Evolutionary conservation across 2,888 invertebrate genomes (phyloP).

Genomic region (Spodoptera picta): DNA sequence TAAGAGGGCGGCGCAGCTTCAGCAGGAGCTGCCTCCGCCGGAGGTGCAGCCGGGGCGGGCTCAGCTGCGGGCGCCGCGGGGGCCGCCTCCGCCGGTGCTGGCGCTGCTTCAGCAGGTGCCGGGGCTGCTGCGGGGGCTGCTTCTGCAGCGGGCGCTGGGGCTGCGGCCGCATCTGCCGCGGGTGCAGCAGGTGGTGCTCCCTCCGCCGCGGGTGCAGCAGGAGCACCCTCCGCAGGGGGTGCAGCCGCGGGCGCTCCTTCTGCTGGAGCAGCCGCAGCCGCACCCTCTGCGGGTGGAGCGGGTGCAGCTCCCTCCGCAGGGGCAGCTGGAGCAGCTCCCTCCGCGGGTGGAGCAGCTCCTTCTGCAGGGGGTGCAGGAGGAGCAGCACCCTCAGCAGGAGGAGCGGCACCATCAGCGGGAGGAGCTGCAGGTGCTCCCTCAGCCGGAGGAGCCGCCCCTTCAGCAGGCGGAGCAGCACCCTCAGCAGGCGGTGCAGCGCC

Average conservation of each 20-base stretch:
- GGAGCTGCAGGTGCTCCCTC: slow-evolving; percentile 61
- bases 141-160: slow-evolving; percentile 50
- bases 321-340: slow-evolving; percentile 63
- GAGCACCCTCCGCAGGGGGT: slow-evolving; percentile 68
- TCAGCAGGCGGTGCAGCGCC: slow-evolving; percentile 69
- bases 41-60: slow-evolving; percentile 25
- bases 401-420: slow-evolving; percentile 54
- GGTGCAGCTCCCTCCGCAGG: slow-evolving; percentile 57
- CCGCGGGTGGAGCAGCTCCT: slow-evolving; percentile 62
- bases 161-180: slow-evolving; percentile 46
- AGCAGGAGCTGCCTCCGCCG: slow-evolving; percentile 44
- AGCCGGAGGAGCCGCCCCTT: slow-evolving; percentile 61
- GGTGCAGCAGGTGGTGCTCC: slow-evolving; percentile 54
- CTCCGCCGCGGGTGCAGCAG: slow-evolving; percentile 56
- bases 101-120: slow-evolving; percentile 44
- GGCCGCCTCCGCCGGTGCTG: slow-evolving; percentile 39
- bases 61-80: slow-evolving; percentile 39
- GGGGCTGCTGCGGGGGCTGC: slow-evolving; percentile 53
- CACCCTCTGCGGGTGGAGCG: slow-evolving; percentile 56
- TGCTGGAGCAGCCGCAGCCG: slow-evolving; percentile 61
- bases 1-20: slow-evolving; percentile 57
- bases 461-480: slow-evolving; percentile 65
- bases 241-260: slow-evolving; percentile 61
- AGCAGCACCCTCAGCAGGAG: slow-evolving; percentile 67
- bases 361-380: slow-evolving; percentile 60